Percentiles rank a stretch among this genome's conserved stretches.
These are phyloP conservation scores for Microtus obscurus DNA, from an alignment of 2,797 vertebrate species.

Conservation along the genomic window DNA sequence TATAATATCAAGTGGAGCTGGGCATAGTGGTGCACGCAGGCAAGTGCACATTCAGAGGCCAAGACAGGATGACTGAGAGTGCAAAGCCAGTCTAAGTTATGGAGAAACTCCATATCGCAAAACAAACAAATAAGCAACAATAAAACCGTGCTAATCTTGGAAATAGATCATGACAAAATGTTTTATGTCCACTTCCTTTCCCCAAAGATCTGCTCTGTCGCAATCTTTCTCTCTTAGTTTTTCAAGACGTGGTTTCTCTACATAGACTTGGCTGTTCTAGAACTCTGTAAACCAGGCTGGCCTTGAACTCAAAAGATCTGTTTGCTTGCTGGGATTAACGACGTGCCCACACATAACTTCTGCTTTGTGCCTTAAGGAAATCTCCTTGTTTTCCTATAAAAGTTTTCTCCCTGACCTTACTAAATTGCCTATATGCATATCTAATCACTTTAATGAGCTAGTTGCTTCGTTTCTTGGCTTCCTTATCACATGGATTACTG, in stretches of 20 bases:
- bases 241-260: background rate
- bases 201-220: background rate
- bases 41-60: background rate
- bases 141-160: too few species aligned
- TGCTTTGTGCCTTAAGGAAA: background rate
- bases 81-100: background rate
- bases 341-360: background rate
- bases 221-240: too few species aligned
- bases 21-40: too few species aligned
- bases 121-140: background rate
- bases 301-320: background rate
- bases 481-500: background rate
- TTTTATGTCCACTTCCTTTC: background rate
- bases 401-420: background rate
- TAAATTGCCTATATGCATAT: background rate
- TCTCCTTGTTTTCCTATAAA: background rate
- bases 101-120: background rate
- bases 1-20: background rate
- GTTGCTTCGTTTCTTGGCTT: background rate
- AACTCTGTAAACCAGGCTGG: background rate
- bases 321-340: background rate
- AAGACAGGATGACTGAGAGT: background rate
- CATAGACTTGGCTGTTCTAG: background rate
- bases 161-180: constrained; percentile 15
- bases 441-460: background rate